These are phyloP conservation scores for Esox masquinongy DNA, from an alignment of 2,797 vertebrate species.

Conservation along the genomic window DNA sequence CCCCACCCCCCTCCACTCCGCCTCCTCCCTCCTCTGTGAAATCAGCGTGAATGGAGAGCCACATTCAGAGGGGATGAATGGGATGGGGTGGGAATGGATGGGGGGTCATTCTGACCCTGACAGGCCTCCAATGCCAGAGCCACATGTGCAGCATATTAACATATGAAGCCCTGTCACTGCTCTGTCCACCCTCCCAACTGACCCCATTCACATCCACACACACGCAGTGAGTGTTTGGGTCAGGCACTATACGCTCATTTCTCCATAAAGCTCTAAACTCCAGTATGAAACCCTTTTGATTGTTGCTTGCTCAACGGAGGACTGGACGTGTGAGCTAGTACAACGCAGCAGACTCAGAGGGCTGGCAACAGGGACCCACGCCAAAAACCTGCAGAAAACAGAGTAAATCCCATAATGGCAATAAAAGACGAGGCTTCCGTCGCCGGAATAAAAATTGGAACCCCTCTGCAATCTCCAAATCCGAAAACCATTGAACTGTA, in stretches of 20 bases:
- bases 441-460: constrained; percentile 63
- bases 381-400: constrained; percentile 39
- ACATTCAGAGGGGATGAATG: constrained; percentile 74
- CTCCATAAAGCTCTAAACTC: constrained; percentile 47
- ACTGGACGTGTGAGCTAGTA: constrained; percentile 47
- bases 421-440: constrained; percentile 57
- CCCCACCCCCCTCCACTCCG: constrained; percentile 26
- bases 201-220: constrained; percentile 59
- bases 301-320: constrained; percentile 35
- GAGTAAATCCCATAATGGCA: constrained; percentile 51
- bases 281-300: constrained; percentile 32
- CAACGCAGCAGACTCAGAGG: constrained; percentile 39
- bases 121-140: constrained; percentile 62
- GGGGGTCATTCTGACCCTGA: constrained; percentile 71
- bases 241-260: constrained; percentile 62
- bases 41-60: constrained; percentile 76
- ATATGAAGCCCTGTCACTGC: constrained; percentile 76
- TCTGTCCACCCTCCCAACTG: constrained; percentile 64
- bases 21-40: constrained; percentile 68
- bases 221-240: constrained; percentile 45
- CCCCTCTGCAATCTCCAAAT: constrained; percentile 65
- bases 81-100: constrained; percentile 46
- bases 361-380: constrained; percentile 31
- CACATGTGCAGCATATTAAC: constrained; percentile 78
- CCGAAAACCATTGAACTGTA: constrained; percentile 69